phyloP scores from a whole-genome alignment of 2,888 invertebrate genomes.

The Unio pictorum region DNA sequence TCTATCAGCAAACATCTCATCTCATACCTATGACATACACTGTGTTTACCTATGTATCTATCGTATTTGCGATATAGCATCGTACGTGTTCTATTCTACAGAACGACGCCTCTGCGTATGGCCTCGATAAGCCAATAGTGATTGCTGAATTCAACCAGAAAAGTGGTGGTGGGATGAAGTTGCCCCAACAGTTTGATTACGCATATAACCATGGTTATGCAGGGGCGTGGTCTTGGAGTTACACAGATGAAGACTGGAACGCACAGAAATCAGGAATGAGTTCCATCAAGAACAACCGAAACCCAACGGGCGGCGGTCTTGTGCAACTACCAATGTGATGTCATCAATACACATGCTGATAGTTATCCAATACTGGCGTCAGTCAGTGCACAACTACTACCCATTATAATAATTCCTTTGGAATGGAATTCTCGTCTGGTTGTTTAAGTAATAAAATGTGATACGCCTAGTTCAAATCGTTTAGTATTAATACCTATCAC shows the following conservation, averaged over 20 bases:
- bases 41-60: background rate
- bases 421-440: too few species aligned
- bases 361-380: too few species aligned
- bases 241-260: conserved; percentile 16
- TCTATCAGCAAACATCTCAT: too few species aligned
- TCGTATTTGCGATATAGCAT: background rate
- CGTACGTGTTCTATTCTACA: conserved; percentile 1
- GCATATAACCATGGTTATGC: conserved; percentile 38
- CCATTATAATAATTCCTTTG: too few species aligned
- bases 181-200: conserved; percentile 30
- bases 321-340: background rate
- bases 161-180: conserved; percentile 31
- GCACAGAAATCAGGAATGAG: conserved; percentile 20
- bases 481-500: too few species aligned
- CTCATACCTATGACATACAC: too few species aligned
- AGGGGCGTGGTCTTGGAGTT: conserved; percentile 45
- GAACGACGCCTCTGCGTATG: conserved; percentile 30
- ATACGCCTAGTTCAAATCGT: too few species aligned
- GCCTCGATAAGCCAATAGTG: conserved; percentile 35
- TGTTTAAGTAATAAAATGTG: too few species aligned
- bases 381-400: too few species aligned
- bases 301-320: conserved; percentile 11
- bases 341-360: too few species aligned
- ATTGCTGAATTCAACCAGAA: conserved; percentile 37
- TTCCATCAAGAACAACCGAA: conserved; percentile 10